These are phyloP conservation scores for Pollimyrus isidori DNA, from an alignment of 2,113 vertebrate species.

Conservation along the genomic window DNA sequence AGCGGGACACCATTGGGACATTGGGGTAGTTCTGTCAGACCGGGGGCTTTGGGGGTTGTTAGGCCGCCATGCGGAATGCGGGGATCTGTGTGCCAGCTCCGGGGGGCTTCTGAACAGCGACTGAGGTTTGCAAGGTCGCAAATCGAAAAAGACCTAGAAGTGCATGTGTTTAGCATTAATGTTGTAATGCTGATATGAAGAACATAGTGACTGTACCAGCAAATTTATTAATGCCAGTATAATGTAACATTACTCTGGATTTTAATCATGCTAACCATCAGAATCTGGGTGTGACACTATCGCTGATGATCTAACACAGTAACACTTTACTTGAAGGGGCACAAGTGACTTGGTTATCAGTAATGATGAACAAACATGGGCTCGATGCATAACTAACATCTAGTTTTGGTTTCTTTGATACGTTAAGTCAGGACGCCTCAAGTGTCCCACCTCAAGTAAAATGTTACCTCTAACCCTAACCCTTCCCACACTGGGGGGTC, in stretches of 20 bases:
- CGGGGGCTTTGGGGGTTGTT: background rate
- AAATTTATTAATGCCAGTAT: background rate
- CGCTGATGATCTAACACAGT: background rate
- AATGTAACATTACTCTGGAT: background rate
- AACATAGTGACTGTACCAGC: background rate
- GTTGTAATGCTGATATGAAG: background rate
- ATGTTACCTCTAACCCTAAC: background rate
- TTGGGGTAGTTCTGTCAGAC: background rate
- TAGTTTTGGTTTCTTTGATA: background rate
- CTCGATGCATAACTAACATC: background rate
- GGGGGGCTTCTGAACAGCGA: background rate
- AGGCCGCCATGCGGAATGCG: background rate
- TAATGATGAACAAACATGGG: background rate
- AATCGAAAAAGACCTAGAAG: background rate
- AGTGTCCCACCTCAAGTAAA: background rate
- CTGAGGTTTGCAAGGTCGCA: background rate
- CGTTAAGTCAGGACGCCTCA: background rate
- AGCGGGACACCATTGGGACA: background rate
- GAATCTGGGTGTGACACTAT: background rate
- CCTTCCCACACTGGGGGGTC: background rate
- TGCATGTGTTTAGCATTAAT: background rate
- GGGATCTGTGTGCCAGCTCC: background rate
- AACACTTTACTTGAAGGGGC: background rate
- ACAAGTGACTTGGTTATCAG: background rate
- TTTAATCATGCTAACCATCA: background rate